Percentiles rank a stretch among this genome's conserved stretches.
phyloP scores from a whole-genome alignment of 2,888 invertebrate species.

The Byasa hedistus region DNA sequence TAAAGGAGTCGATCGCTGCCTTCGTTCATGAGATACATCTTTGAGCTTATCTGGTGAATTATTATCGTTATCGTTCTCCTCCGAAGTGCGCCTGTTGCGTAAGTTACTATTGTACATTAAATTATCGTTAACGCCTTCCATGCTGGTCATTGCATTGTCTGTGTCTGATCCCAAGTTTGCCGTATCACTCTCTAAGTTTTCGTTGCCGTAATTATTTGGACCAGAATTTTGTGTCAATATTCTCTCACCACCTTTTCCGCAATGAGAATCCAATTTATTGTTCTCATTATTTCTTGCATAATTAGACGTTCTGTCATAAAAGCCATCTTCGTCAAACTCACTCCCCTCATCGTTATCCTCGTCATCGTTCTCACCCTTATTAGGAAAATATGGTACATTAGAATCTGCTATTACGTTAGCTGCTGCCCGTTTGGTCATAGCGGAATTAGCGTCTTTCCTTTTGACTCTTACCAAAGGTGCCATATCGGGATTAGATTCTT shows the following conservation, averaged over 20 bases:
- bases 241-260: slow-evolving; percentile 22
- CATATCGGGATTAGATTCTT: slow-evolving; percentile 47
- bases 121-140: slow-evolving; percentile 66
- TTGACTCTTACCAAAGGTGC: slow-evolving; percentile 67
- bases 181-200: slow-evolving; percentile 44
- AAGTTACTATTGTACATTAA: slow-evolving; percentile 58
- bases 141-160: slow-evolving; percentile 61
- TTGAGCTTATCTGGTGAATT: slow-evolving; percentile 30
- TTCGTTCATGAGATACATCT: slow-evolving; percentile 33
- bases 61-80: slow-evolving; percentile 29
- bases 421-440: slow-evolving; percentile 52
- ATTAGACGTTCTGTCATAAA: slow-evolving; percentile 62
- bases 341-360: slow-evolving; percentile 72
- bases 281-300: slow-evolving; percentile 24
- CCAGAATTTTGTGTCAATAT: slow-evolving; percentile 34
- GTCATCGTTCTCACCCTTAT: slow-evolving; percentile 63
- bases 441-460: slow-evolving; percentile 52
- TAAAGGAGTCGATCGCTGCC: slow-evolving; percentile 40
- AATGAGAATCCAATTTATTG: slow-evolving; percentile 13
- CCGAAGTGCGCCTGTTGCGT: slow-evolving; percentile 49
- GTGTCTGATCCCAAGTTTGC: slow-evolving; percentile 63
- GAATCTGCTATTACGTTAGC: slow-evolving; percentile 54
- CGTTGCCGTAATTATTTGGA: slow-evolving; percentile 34
- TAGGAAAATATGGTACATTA: slow-evolving; percentile 62
- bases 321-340: slow-evolving; percentile 74